Evolutionary conservation across 1,140 invertebrate genomes (phyloP).

Genomic region (Epicauta chinensis): DNA sequence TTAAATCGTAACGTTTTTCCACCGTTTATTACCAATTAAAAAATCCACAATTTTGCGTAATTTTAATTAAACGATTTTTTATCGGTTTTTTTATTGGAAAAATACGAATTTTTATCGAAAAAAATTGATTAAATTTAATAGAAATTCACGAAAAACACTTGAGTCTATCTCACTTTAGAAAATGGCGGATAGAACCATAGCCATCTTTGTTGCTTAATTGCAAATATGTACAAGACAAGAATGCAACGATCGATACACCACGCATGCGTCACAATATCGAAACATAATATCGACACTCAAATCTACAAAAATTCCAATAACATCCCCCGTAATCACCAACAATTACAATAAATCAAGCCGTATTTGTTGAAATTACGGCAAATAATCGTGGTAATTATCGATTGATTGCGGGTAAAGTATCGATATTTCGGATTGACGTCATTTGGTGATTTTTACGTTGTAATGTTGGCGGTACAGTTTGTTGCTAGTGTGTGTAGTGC

Average conservation of each 20-base stretch:
- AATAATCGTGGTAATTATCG: too few relatives aligned
- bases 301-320: too few relatives aligned
- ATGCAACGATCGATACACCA: neutral
- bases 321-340: too few relatives aligned
- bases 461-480: too few relatives aligned
- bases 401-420: too few relatives aligned
- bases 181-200: constrained; percentile 43
- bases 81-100: constrained; percentile 12
- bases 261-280: constrained; percentile 17
- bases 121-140: constrained; percentile 20
- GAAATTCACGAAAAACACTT: constrained; percentile 34
- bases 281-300: neutral
- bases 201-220: constrained; percentile 39
- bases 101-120: too few relatives aligned
- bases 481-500: constrained; percentile 20
- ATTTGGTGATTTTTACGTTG: constrained; percentile 30
- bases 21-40: too few relatives aligned
- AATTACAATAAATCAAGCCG: too few relatives aligned
- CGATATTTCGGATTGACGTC: neutral
- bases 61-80: too few relatives aligned
- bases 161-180: constrained; percentile 44
- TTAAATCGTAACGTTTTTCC: too few relatives aligned
- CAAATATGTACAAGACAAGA: neutral
- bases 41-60: too few relatives aligned
- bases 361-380: too few relatives aligned